A percentile compares a stretch with the other conserved stretches of the same genome.
These are phyloP conservation scores for Platalea minor DNA, from an alignment of 2,797 vertebrate genomes.

Conservation along the genomic window DNA sequence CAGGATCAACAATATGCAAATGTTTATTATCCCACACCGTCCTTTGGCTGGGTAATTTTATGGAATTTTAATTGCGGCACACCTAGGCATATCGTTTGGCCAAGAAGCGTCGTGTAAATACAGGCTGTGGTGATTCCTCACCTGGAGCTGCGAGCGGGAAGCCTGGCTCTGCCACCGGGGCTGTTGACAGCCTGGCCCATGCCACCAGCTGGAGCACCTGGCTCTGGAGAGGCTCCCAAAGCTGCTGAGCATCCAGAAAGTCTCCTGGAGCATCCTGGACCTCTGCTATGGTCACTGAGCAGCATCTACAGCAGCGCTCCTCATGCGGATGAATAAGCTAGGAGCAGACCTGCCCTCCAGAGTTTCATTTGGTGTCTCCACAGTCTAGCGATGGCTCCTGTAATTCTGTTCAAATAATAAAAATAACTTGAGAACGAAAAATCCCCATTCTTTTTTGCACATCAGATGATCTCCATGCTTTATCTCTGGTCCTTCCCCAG, in stretches of 20 bases:
- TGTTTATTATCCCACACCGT: not conserved
- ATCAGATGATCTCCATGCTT: not conserved
- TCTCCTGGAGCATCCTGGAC: not conserved
- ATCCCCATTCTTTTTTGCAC: not conserved
- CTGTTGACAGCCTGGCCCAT: not conserved
- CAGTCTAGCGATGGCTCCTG: not conserved
- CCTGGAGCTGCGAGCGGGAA: not conserved
- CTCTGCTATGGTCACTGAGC: not conserved
- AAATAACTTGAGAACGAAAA: not conserved
- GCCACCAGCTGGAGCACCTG: not conserved
- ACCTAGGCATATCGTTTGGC: not conserved
- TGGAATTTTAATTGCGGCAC: not conserved
- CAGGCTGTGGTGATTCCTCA: not conserved
- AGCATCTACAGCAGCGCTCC: not conserved
- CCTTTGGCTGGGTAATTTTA: not conserved
- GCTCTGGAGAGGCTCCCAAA: not conserved
- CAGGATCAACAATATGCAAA: not conserved
- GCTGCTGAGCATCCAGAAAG: not conserved
- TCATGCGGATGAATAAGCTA: not conserved
- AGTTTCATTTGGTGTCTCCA: not conserved
- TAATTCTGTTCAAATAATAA: not conserved
- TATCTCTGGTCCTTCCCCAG: not conserved
- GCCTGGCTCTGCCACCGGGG: not conserved
- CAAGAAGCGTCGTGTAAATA: not conserved
- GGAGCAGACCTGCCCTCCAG: not conserved